Percentiles rank a stretch among this genome's conserved stretches.
These are phyloP conservation scores for Penaeus japonicus DNA, from an alignment of 1,140 invertebrate species.

Conservation along the genomic window DNA sequence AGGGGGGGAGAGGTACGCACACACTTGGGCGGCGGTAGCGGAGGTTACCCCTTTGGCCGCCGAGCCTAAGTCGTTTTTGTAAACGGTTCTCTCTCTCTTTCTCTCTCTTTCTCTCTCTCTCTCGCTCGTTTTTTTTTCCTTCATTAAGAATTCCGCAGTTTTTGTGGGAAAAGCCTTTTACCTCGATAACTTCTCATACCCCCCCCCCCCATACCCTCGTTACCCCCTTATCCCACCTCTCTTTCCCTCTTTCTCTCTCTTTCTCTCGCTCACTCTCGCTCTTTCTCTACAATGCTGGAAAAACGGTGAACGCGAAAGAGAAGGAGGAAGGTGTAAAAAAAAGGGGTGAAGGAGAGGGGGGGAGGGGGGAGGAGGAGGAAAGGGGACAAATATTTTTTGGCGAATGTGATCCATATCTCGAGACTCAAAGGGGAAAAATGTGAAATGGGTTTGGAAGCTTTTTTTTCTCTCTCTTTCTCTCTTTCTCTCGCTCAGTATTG, in stretches of 20 bases:
- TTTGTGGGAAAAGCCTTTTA: constrained; percentile 30
- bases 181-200: no score
- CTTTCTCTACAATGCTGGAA: constrained; percentile 31
- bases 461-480: no score
- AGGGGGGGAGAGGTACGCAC: no score
- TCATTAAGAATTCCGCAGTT: constrained; percentile 51
- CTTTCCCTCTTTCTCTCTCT: neutral
- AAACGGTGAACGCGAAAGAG: neutral
- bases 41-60: neutral
- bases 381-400: neutral
- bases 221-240: neutral
- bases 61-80: constrained; percentile 48
- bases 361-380: neutral
- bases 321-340: neutral
- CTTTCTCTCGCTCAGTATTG: no score
- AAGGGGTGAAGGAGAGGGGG: neutral
- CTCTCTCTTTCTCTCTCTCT: no score
- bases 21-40: no score
- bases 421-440: no score
- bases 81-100: constrained; percentile 8
- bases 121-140: neutral
- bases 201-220: no score
- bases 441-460: no score
- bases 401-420: no score
- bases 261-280: neutral